Evolutionary conservation across 2,888 invertebrate genomes (phyloP).

Genomic region (Caenorhabditis japonica): DNA sequence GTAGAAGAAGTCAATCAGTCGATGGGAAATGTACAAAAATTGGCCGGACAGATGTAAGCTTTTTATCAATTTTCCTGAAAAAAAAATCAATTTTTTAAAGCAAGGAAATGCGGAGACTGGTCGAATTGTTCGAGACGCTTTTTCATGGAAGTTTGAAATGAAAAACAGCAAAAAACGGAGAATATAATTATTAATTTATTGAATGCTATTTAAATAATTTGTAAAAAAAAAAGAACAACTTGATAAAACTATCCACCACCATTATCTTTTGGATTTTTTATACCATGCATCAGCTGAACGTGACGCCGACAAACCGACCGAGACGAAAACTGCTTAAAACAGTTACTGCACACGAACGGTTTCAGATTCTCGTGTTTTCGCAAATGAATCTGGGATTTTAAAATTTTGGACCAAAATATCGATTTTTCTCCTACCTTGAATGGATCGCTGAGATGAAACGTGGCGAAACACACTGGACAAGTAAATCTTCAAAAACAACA

Average conservation of each 20-base stretch:
- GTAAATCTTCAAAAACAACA: constrained; percentile 35
- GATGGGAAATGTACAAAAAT: constrained; percentile 67
- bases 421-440: constrained; percentile 43
- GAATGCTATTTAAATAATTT: no score
- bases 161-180: neutral
- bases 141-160: constrained; percentile 60
- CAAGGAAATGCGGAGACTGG: constrained; percentile 70
- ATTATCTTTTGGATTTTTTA: neutral
- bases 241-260: no score
- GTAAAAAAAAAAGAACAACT: no score
- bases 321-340: constrained; percentile 52
- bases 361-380: constrained; percentile 52
- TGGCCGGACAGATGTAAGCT: constrained; percentile 69
- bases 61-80: neutral
- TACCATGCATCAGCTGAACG: constrained; percentile 31
- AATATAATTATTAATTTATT: no score
- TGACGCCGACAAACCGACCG: constrained; percentile 51
- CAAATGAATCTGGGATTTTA: constrained; percentile 24
- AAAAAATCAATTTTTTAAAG: constrained; percentile 48
- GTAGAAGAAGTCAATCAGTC: constrained; percentile 73
- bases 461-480: constrained; percentile 44
- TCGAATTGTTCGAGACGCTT: constrained; percentile 72
- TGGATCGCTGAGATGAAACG: constrained; percentile 55
- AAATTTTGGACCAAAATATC: neutral
- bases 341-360: constrained; percentile 54